Conservation (phyloP, 2,797 vertebrate species). For the Pseudomugil gertrudae region DNA sequence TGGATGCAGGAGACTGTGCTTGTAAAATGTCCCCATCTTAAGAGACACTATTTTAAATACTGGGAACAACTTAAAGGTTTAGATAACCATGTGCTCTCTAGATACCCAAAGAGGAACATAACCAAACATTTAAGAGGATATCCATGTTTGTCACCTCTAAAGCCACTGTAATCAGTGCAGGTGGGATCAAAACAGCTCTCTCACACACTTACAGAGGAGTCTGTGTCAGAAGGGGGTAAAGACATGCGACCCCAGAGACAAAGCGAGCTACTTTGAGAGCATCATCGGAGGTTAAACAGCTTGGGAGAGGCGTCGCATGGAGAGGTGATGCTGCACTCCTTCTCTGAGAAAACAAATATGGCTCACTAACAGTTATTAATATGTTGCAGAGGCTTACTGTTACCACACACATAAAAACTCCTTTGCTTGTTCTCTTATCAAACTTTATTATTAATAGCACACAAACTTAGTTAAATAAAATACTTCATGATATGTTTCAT, state of each 20-base stretch:
- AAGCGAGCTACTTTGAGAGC: constrained; percentile 12
- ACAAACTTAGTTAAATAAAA: neutral
- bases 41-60: neutral
- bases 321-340: constrained; percentile 1
- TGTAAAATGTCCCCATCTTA: neutral
- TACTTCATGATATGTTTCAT: constrained; percentile 24
- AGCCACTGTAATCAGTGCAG: neutral
- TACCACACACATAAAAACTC: neutral
- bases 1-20: neutral
- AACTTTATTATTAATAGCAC: neutral
- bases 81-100: neutral
- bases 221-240: constrained; percentile 19
- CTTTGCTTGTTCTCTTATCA: neutral
- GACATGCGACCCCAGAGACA: constrained; percentile 20
- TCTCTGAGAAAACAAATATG: constrained; percentile 4
- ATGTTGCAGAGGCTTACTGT: neutral
- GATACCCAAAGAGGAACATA: neutral
- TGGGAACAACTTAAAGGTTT: neutral
- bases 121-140: neutral
- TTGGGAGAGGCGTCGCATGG: constrained; percentile 23
- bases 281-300: constrained; percentile 28
- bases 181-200: constrained; percentile 18
- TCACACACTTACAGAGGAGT: neutral
- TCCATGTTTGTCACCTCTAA: constrained; percentile 9
- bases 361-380: neutral